Base-by-base conservation (phyloP, 2,797 vertebrate genomes). In the Toxotes lorentzi region DNA sequence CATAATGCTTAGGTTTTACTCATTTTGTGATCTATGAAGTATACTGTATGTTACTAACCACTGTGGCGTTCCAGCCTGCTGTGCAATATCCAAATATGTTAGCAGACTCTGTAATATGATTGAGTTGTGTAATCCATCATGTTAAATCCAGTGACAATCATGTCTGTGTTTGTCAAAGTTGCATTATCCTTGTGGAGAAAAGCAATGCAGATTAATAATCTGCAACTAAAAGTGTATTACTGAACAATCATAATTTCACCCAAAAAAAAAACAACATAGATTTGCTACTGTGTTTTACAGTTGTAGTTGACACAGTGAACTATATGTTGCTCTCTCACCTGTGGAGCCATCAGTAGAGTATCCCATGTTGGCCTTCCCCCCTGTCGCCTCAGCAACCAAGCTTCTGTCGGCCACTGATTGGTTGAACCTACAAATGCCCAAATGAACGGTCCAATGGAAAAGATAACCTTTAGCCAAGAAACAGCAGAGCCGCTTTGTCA, bases 321-420 rank as follows among this genome's bases (percentile, higher is more conserved):
- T 7, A 6, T 19, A 41, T 19, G 35, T 70, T 11, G 24, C 30
- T 70, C 8, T 43, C 88, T 91, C 79, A 95, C 94, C 91, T 89
- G 81, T 73, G 69, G 65, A 13, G 24, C 41, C 83, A 12, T 94
- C 93, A 27, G 14, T 69, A 2, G 79, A 73, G 70, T 90, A 95
- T 60, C 90, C 94, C 68, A 78, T 24, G 87, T 95, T 95, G 79
- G 90, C 62, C 41, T 70, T 83, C 38, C 93, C 94, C 7, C 38
- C 69, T n/a, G 80, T 84, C 45, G 7, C 85, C 81, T 73, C 88
- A 64, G 87, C 87, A 91, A 84, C 85, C 0, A 45, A 68, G 57
- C 27, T 62, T 71, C 40, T 81, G 70, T 62, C 59, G 2, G 35
- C 73, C 62, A 50, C 71, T 3, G 90, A 90, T 73, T 92, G 89